phyloP scores from a whole-genome alignment of 2,113 vertebrate genomes.

The Gasterosteus nipponicus region DNA sequence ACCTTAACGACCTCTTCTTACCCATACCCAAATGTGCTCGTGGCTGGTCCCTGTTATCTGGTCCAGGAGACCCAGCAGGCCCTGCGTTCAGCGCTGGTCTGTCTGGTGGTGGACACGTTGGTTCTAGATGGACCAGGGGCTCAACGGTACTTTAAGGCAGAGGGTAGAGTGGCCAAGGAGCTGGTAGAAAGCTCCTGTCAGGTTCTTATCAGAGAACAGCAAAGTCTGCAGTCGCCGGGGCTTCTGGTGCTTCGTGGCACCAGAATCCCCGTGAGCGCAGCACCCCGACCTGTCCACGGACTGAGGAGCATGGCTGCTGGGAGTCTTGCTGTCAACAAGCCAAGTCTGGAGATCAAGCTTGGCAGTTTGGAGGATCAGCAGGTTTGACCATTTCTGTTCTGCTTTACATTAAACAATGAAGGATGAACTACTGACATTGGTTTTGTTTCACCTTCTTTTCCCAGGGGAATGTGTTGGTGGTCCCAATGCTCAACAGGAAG shows the following conservation, averaged over 20 bases:
- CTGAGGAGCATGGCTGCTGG: accelerated
- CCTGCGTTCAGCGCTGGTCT: slow-evolving; percentile 23
- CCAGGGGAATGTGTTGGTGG: slow-evolving; percentile 73
- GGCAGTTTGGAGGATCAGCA: slow-evolving; percentile 64
- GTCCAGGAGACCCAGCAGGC: slow-evolving; percentile 34
- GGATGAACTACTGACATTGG: not conserved
- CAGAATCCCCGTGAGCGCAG: not conserved
- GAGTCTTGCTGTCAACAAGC: not conserved
- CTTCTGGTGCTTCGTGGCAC: not conserved
- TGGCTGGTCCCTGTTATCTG: slow-evolving; percentile 60
- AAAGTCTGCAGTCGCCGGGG: not conserved
- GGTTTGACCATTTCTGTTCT: slow-evolving; percentile 44
- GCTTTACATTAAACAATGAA: not conserved
- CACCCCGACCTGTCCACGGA: not conserved
- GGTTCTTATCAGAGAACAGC: slow-evolving; percentile 50
- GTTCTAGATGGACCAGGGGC: slow-evolving; percentile 63
- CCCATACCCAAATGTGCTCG: slow-evolving; percentile 43
- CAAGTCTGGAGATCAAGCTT: slow-evolving; percentile 61
- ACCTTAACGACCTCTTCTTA: slow-evolving; percentile 10
- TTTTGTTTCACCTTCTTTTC: not conserved
- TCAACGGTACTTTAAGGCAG: slow-evolving; percentile 54
- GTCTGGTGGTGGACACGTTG: slow-evolving; percentile 24
- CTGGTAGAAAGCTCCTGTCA: slow-evolving; percentile 50
- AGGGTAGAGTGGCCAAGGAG: slow-evolving; percentile 45
- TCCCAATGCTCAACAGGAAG: slow-evolving; percentile 56